Conservation (phyloP, 37 sponge, comb jelly and placozoan species). For the Hexactinellida sp. region DNA sequence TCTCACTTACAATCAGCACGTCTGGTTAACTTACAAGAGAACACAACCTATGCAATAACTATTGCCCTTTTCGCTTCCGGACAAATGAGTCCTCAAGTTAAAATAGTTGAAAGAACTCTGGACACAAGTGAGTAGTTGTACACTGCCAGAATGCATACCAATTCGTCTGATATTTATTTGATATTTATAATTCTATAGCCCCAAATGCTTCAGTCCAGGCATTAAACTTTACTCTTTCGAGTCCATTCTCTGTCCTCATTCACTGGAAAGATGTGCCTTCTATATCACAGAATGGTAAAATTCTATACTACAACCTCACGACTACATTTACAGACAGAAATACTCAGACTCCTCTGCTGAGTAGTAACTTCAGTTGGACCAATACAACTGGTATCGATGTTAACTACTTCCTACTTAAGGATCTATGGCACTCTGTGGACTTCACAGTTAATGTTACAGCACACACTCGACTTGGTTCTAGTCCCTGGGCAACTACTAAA, state of each 20-base stretch:
- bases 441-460: background rate
- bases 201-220: background rate
- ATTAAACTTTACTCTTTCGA: background rate
- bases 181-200: background rate
- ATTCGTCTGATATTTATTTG: no score
- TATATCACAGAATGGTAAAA: background rate
- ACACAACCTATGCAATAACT: background rate
- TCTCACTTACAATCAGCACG: background rate
- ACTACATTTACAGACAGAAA: background rate
- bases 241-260: background rate
- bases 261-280: background rate
- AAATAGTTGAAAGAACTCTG: background rate
- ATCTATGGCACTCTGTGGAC: background rate
- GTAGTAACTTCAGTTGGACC: background rate
- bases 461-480: background rate
- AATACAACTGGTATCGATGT: background rate
- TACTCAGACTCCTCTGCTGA: background rate
- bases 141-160: no score
- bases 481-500: background rate
- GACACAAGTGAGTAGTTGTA: background rate
- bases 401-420: background rate
- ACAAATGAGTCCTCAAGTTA: constrained; percentile 11
- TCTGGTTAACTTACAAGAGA: background rate
- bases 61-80: background rate
- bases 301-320: background rate